Percentiles rank a stretch among this genome's conserved stretches.
phyloP scores from a whole-genome alignment of 2,113 vertebrate species.

The Platysteira castanea region DNA sequence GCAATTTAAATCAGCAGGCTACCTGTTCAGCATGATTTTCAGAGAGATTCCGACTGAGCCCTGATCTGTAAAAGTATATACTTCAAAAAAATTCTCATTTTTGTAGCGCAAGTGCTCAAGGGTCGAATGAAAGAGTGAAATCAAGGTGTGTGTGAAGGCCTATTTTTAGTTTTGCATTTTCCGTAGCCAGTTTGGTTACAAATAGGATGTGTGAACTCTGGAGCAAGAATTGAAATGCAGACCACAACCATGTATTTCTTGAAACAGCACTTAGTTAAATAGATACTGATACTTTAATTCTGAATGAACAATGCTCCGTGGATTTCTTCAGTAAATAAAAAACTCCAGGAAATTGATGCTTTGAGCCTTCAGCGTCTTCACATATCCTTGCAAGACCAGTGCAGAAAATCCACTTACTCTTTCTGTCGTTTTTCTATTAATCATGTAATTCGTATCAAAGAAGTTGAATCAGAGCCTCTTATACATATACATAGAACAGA shows the following conservation, averaged over 20 bases:
- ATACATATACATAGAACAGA: background rate
- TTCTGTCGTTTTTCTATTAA: background rate
- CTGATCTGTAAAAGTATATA: background rate
- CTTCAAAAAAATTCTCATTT: background rate
- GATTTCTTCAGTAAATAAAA: background rate
- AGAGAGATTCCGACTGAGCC: background rate
- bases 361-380: background rate
- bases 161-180: constrained; percentile 5
- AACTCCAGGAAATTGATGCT: fast-evolving
- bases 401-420: background rate
- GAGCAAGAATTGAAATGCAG: background rate
- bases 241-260: background rate
- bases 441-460: background rate
- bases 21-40: background rate
- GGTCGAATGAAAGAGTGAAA: background rate
- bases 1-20: constrained; percentile 5
- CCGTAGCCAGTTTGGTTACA: background rate
- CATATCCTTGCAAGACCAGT: background rate
- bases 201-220: background rate
- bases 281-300: background rate
- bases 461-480: background rate
- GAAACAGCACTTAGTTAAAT: background rate
- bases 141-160: background rate
- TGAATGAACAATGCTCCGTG: background rate
- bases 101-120: background rate